Evolutionary conservation across 2,113 vertebrate genomes (phyloP).

Genomic region (Axis porcinus): DNA sequence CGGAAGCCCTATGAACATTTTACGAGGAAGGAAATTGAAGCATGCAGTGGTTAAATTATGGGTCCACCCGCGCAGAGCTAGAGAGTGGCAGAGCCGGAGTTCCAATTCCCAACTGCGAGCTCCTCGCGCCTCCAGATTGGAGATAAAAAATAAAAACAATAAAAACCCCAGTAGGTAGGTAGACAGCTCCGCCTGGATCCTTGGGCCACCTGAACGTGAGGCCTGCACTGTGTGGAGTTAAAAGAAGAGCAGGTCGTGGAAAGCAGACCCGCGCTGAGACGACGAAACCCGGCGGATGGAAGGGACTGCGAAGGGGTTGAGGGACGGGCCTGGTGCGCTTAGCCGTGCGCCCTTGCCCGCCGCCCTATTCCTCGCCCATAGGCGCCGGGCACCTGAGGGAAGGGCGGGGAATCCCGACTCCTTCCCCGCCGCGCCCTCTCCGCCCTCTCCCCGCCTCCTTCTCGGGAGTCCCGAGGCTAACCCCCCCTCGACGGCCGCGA

Average conservation of each 20-base stretch:
- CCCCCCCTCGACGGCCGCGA: neutral
- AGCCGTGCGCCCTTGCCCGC: neutral
- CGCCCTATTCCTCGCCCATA: neutral
- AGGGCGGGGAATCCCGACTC: slow-evolving; percentile 26
- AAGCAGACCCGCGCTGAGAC: neutral
- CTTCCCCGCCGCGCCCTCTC: slow-evolving; percentile 22
- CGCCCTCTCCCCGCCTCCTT: slow-evolving; percentile 38
- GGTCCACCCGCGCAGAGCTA: neutral
- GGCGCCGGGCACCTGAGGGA: slow-evolving; percentile 24
- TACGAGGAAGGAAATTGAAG: neutral
- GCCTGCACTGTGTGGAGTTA: neutral
- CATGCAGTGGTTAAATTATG: neutral
- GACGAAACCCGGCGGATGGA: neutral
- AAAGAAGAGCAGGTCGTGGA: neutral
- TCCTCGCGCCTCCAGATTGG: neutral
- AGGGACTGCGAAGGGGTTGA: neutral
- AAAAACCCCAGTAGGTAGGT: neutral
- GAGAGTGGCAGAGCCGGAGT: neutral
- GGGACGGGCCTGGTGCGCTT: neutral
- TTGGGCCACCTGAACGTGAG: neutral
- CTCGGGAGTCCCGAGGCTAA: neutral
- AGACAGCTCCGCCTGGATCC: neutral
- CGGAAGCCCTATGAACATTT: neutral
- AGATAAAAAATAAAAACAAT: neutral
- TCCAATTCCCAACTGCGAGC: neutral